Evolutionary conservation across 2,113 vertebrate genomes (phyloP).

Genomic region (Caretta caretta): DNA sequence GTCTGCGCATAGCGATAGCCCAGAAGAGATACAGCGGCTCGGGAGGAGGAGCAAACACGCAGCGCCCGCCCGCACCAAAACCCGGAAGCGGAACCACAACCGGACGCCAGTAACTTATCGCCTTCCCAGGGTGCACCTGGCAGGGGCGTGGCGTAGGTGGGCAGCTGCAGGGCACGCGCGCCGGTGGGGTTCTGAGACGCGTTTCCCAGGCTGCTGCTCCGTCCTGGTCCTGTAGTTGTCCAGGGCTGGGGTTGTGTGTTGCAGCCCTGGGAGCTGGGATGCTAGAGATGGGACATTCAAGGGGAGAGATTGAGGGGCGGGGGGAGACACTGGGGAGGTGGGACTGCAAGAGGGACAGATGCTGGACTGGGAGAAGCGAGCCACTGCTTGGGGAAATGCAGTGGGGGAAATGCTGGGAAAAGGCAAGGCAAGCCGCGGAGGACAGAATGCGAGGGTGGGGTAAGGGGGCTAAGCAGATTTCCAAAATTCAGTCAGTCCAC

Average conservation of each 20-base stretch:
- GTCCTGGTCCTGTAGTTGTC: neutral
- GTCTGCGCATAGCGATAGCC: constrained; percentile 76
- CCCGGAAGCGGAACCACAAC: rapidly evolving
- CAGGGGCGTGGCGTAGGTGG: neutral
- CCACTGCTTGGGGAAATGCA: too few relatives aligned
- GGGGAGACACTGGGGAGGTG: neutral
- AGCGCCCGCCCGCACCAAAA: neutral
- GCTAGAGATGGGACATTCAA: neutral
- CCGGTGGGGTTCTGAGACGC: too few relatives aligned
- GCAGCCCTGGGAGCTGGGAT: neutral
- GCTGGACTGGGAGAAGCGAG: neutral
- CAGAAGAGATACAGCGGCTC: neutral
- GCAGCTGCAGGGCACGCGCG: rapidly evolving
- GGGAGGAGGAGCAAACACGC: neutral
- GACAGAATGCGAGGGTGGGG: neutral
- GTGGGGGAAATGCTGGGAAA: neutral
- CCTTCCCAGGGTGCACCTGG: neutral
- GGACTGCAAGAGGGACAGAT: neutral
- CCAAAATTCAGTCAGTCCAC: too few relatives aligned
- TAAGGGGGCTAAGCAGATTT: too few relatives aligned
- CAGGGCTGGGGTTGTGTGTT: rapidly evolving
- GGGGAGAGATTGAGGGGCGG: too few relatives aligned
- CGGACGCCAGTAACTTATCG: rapidly evolving
- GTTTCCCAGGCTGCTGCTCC: too few relatives aligned
- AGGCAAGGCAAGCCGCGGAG: too few relatives aligned